Evolutionary conservation across 1,140 invertebrate genomes (phyloP).

Genomic region (Psilanteris sp.): DNA sequence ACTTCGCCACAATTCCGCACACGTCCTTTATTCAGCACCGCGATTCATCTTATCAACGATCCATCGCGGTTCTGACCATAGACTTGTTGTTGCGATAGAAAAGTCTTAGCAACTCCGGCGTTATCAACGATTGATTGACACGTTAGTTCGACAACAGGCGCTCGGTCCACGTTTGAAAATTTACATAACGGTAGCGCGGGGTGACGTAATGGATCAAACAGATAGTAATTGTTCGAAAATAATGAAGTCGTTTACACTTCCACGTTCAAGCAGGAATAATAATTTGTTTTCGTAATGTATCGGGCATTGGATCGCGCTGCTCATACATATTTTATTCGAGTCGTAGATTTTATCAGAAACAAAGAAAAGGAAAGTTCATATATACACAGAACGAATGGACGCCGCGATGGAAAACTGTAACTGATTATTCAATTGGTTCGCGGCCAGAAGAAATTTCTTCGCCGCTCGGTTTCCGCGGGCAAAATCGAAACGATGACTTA

Average conservation of each 20-base stretch:
- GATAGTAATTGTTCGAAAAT: slow-evolving; percentile 32
- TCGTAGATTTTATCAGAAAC: slow-evolving; percentile 37
- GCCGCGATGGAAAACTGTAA: slow-evolving; percentile 22
- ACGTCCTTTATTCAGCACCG: too few relatives aligned
- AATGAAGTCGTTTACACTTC: slow-evolving; percentile 39
- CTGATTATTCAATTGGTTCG: slow-evolving; percentile 4
- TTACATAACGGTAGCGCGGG: slow-evolving; percentile 9
- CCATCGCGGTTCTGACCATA: too few relatives aligned
- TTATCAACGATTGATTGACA: too few relatives aligned
- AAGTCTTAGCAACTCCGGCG: too few relatives aligned
- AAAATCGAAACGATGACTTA: slow-evolving; percentile 11
- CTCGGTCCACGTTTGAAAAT: too few relatives aligned
- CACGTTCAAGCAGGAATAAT: slow-evolving; percentile 24
- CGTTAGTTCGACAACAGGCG: too few relatives aligned
- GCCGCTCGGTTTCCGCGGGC: too few relatives aligned
- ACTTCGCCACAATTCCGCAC: too few relatives aligned
- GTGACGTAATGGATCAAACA: slow-evolving; percentile 11
- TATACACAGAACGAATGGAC: too few relatives aligned
- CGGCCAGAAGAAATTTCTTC: slow-evolving; percentile 1
- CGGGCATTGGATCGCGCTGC: slow-evolving; percentile 23
- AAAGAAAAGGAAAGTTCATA: slow-evolving; percentile 48
- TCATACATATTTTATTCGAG: slow-evolving; percentile 49
- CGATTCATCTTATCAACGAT: too few relatives aligned
- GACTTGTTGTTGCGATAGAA: too few relatives aligned
- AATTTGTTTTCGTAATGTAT: slow-evolving; percentile 44